A percentile compares a stretch with the other conserved stretches of the same genome.
Conservation (phyloP, 2,888 invertebrate species). For the Parasteatoda lunata region DNA sequence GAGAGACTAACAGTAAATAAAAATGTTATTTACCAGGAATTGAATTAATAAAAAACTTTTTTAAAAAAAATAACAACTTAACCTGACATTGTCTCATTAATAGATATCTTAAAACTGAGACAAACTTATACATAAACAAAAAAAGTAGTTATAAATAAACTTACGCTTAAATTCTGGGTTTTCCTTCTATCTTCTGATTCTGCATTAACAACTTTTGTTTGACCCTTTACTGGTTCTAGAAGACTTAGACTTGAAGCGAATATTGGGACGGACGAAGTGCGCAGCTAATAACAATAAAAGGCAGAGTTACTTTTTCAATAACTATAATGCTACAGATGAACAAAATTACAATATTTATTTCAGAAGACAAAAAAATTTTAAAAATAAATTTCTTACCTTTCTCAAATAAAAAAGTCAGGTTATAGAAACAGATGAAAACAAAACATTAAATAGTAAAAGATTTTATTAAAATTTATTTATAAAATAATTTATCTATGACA, state of each 20-base stretch:
- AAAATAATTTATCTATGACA: no score
- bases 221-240: slow-evolving; percentile 74
- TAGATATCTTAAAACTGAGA: no score
- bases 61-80: no score
- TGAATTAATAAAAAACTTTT: no score
- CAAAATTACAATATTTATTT: no score
- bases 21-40: no score
- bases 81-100: no score
- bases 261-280: slow-evolving; percentile 86
- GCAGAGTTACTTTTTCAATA: no score
- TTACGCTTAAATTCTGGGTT: slow-evolving; percentile 6
- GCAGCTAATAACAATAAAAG: slow-evolving; percentile 78
- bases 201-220: slow-evolving; percentile 50
- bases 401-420: slow-evolving; percentile 69
- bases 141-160: not conserved
- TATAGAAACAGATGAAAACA: slow-evolving; percentile 39
- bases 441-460: slow-evolving; percentile 14
- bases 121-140: no score
- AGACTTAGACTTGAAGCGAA: slow-evolving; percentile 90
- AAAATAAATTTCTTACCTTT: slow-evolving; percentile 49
- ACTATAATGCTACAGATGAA: no score
- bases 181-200: slow-evolving; percentile 36
- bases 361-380: no score
- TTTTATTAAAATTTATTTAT: not conserved
- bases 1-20: no score